Base-by-base conservation (phyloP, 1,140 invertebrate species). In the Listronotus bonariensis region DNA sequence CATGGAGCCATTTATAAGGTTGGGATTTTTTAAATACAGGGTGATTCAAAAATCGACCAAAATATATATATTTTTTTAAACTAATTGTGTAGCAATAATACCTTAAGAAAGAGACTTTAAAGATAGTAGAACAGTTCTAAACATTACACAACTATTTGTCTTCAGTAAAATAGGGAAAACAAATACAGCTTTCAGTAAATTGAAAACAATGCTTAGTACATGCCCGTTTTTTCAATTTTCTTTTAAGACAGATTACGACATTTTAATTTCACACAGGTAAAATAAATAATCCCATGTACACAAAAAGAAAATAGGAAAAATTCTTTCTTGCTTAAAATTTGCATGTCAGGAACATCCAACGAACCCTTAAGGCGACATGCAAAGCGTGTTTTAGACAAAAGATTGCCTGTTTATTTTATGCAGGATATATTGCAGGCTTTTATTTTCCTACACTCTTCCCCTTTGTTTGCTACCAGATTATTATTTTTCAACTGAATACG, bases 351-450 rank as follows among this genome's bases (percentile, higher is more conserved):
- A 61, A 51, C 58, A 61, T 51, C 58, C 46, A 52, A 43, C 46
- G 48, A 42, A 17, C 58, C 58, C 58, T 53, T 52, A 53, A 53
- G 58, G 49, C 49, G 58, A 61, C 58, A 61, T 61, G 48, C 58
- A 61, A 61, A 61, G 58, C 58, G 42, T 61, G 58, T 52, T 61
- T 46, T 43, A 61, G 58, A 61, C 48, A 61, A 61, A 61, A 61
- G 58, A 61, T 61, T 61, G 58, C 58, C 58, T 61, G 58, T 61
- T 34, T 61, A 46, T 61, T 61, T 61, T 61, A 17, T 41, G 20
- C 58, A 34, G 55, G 38, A 51, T 40, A 61, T 61, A 61, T 61
- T 52, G 58, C 49, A 40, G 48, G 34, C 42, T 58, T 58, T 58
- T 58, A 58, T 58, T 58, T 48, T 26, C 55, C 20, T 34, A 42